These are phyloP conservation scores for Lasiurus borealis DNA, from an alignment of 2,113 vertebrate species.

Conservation along the genomic window DNA sequence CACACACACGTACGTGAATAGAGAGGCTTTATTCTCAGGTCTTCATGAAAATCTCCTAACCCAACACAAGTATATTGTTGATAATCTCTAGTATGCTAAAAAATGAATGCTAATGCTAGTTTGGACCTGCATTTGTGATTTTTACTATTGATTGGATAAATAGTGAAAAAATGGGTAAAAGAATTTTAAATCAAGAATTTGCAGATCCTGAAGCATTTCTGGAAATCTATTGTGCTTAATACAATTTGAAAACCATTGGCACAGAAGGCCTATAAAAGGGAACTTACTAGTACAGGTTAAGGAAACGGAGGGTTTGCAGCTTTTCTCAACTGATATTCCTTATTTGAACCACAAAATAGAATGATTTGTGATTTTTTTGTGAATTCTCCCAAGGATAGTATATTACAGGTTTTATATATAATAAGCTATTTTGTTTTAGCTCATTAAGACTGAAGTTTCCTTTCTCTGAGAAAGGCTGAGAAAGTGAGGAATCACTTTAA, in stretches of 20 bases:
- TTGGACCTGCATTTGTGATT: slow-evolving; percentile 20
- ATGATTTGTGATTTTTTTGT: neutral
- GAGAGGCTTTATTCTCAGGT: neutral
- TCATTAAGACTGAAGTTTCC: neutral
- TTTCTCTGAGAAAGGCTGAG: slow-evolving; percentile 12
- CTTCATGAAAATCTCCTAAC: neutral
- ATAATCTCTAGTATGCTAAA: neutral
- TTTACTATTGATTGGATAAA: slow-evolving; percentile 45
- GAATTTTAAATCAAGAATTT: slow-evolving; percentile 17
- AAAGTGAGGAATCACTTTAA: neutral
- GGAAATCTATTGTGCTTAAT: neutral
- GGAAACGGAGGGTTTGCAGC: neutral
- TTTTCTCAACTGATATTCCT: neutral
- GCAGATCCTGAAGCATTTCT: neutral
- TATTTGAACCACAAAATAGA: neutral
- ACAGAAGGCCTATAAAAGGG: neutral
- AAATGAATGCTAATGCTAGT: neutral
- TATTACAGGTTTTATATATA: neutral
- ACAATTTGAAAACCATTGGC: neutral
- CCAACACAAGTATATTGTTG: neutral
- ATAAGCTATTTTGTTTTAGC: neutral
- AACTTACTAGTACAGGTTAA: neutral
- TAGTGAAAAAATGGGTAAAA: neutral
- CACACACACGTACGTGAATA: neutral
- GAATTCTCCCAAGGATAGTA: neutral